Percentiles rank a stretch among this genome's conserved stretches.
Conservation (phyloP, 1,140 invertebrate species). For the Solen grandis region DNA sequence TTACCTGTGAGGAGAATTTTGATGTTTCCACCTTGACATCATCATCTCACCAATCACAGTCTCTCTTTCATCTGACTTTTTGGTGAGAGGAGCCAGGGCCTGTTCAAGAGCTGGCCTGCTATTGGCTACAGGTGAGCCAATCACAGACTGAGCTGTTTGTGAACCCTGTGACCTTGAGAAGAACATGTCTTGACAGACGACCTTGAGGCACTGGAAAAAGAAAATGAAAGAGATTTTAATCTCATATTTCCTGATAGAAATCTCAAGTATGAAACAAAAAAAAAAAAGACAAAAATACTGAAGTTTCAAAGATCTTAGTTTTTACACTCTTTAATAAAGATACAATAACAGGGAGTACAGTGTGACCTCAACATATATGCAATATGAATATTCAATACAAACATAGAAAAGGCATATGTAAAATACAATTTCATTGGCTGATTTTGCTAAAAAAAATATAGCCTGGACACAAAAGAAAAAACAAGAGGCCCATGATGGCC, state of each 20-base stretch:
- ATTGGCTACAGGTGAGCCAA: conserved; percentile 50
- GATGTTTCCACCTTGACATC: conserved; percentile 74
- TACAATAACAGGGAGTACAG: too few species aligned
- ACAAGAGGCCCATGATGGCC: too few species aligned
- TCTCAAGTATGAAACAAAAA: too few species aligned
- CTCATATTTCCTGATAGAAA: background rate
- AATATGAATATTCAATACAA: too few species aligned
- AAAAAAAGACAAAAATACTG: too few species aligned
- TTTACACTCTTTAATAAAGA: background rate
- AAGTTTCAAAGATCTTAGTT: background rate
- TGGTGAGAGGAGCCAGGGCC: conserved; percentile 64
- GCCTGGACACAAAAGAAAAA: too few species aligned
- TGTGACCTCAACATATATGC: too few species aligned
- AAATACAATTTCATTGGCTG: too few species aligned
- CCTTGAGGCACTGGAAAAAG: conserved; percentile 70
- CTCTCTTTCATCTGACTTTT: conserved; percentile 66
- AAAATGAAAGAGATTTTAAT: background rate
- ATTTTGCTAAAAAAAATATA: too few species aligned
- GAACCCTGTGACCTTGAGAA: conserved; percentile 75
- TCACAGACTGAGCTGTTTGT: conserved; percentile 58
- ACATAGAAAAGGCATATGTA: too few species aligned
- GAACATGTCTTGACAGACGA: conserved; percentile 80
- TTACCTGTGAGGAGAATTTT: conserved; percentile 73
- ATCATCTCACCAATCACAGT: conserved; percentile 72
- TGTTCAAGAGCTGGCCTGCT: conserved; percentile 70